These are phyloP conservation scores for Nephila pilipes DNA, from an alignment of 1,140 invertebrate species.

Conservation along the genomic window DNA sequence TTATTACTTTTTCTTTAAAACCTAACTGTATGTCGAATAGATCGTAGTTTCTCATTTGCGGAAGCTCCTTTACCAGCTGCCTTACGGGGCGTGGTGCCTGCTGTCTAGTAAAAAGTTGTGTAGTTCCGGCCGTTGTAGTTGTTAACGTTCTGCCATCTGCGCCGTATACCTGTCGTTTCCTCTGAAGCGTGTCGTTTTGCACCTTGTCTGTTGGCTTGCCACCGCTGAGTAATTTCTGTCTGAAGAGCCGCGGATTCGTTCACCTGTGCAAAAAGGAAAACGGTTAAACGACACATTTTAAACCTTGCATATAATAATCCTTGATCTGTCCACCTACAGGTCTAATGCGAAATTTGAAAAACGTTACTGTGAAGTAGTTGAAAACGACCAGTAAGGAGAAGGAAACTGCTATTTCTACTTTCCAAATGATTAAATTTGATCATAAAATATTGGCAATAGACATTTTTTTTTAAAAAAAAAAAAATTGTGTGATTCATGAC, in stretches of 20 bases:
- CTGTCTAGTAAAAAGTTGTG: background rate
- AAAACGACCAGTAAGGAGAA: too few relatives aligned
- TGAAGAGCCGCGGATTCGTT: background rate
- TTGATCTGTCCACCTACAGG: too few relatives aligned
- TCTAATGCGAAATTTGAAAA: too few relatives aligned
- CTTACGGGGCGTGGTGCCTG: constrained; percentile 11
- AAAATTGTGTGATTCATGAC: too few relatives aligned
- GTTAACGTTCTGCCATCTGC: background rate
- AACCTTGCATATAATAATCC: background rate
- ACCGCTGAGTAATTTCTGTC: background rate
- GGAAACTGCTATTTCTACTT: too few relatives aligned
- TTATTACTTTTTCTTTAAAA: too few relatives aligned
- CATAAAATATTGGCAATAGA: too few relatives aligned
- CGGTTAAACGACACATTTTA: background rate
- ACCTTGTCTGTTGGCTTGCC: background rate
- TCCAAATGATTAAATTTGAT: too few relatives aligned
- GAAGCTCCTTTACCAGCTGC: background rate
- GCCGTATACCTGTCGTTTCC: background rate
- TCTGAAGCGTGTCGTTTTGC: background rate
- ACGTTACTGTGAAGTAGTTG: too few relatives aligned
- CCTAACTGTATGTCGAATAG: too few relatives aligned
- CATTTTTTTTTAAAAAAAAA: too few relatives aligned
- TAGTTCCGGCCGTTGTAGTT: constrained; percentile 3
- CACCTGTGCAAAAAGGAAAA: background rate
- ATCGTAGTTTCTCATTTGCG: background rate